A percentile compares a stretch with the other conserved stretches of the same genome.
Conservation (phyloP, 1,140 invertebrate species). For the Pomacea maculata region DNA sequence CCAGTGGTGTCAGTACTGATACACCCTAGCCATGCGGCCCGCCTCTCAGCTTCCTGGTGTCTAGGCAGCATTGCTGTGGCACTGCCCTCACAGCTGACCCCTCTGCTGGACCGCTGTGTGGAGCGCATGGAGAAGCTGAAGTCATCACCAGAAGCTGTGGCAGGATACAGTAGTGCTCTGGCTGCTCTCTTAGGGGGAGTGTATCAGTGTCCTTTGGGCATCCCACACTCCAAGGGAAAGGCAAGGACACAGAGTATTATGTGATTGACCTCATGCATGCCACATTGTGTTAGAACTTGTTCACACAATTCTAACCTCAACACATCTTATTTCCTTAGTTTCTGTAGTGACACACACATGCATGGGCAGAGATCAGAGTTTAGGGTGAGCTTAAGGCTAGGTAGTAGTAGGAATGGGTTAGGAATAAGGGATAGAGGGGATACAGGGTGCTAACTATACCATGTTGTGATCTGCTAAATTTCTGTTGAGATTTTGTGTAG, state of each 20-base stretch:
- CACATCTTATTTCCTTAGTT: no score
- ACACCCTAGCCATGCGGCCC: slow-evolving; percentile 91
- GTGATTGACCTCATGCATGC: not conserved
- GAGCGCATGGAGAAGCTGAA: slow-evolving; percentile 71
- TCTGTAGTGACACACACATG: no score
- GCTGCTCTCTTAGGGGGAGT: slow-evolving; percentile 93
- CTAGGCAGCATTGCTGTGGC: slow-evolving; percentile 90
- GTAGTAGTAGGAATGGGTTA: no score
- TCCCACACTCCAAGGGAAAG: slow-evolving; percentile 94
- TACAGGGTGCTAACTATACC: no score
- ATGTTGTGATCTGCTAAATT: no score
- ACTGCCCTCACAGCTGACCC: slow-evolving; percentile 91
- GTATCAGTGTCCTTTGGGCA: slow-evolving; percentile 88
- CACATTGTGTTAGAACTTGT: not conserved
- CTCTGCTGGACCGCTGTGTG: slow-evolving; percentile 81
- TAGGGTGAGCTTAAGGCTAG: no score
- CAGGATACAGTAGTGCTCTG: slow-evolving; percentile 92
- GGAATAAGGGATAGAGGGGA: no score
- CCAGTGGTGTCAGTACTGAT: slow-evolving; percentile 82
- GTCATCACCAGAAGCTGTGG: slow-evolving; percentile 91
- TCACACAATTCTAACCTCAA: not conserved
- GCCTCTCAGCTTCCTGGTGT: slow-evolving; percentile 94
- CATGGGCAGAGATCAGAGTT: no score
- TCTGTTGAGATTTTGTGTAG: no score
- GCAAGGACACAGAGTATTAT: slow-evolving; percentile 64